Evolutionary conservation across 2,113 vertebrate species (phyloP), one percentile per base, ranked within the genome.

Genomic region (Eretmochelys imbricata): DNA sequence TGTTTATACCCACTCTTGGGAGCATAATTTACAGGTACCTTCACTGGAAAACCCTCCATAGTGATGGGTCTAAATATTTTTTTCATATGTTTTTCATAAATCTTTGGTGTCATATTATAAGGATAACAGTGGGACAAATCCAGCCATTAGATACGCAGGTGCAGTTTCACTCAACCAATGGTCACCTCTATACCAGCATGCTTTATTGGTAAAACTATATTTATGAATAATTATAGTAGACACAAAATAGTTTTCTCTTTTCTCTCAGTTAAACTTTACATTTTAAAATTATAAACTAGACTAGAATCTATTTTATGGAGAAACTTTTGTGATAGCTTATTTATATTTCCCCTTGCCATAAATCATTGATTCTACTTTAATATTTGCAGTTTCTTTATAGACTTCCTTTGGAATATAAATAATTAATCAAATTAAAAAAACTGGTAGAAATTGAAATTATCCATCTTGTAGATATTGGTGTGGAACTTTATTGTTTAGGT

Each of bases 211-310:
- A 4, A 19, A 91, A 12, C 6, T 94, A 80, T 90, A 80, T 86
- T 96, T 46, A 59, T 69, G 80, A 82, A n/a, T 65, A 92, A 87
- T n/a, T 57, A 46, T 19, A 72, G 35, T 20, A 72, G n/a, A 72
- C 20, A 38, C 8, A 5, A 38, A 76, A 48, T 31, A 38, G 54
- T 88, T 84, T 92, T 95, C n/a, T 85, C 80, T 25, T 81, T 17
- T 91, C n/a, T 85, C 82, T 91, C 79, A 27, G 46, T 79, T 94
- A 85, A 92, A 76, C 84, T 92, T 90, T 86, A 46, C 89, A 91
- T 89, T 89, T 55, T 72, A 69, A 3, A 16, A 22, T 84, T 88
- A 49, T 82, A 62, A 62, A 62, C 27, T 13, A 54, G 46, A 85
- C 76, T 14, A 84, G 46, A 57, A 89, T 6, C 82, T 29, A 49